Conservation (phyloP, 1,140 invertebrate species). For the Trichonephila inaurata region DNA sequence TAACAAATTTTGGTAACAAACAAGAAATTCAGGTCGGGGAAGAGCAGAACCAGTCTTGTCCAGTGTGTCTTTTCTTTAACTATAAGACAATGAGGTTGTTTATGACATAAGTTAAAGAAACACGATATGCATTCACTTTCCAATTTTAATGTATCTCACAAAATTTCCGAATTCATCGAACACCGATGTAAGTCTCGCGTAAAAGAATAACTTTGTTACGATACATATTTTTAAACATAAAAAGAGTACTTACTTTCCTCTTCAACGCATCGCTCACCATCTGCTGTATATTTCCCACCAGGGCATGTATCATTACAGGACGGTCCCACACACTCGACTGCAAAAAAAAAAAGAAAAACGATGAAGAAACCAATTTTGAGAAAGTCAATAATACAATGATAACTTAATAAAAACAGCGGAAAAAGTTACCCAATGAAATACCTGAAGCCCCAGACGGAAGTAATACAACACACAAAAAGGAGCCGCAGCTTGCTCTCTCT, state of each 20-base stretch:
- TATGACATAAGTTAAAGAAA: too few relatives aligned
- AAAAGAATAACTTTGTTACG: too few relatives aligned
- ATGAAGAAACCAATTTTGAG: background rate
- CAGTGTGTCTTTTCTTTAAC: too few relatives aligned
- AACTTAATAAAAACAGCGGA: slow-evolving; percentile 28
- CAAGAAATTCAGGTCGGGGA: too few relatives aligned
- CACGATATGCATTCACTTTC: too few relatives aligned
- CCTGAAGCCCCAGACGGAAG: background rate
- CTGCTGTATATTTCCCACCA: background rate
- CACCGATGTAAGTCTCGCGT: too few relatives aligned
- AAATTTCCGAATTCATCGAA: too few relatives aligned
- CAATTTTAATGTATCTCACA: too few relatives aligned
- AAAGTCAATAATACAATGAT: slow-evolving; percentile 47
- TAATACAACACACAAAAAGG: slow-evolving; percentile 18
- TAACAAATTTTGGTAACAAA: too few relatives aligned
- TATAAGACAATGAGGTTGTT: too few relatives aligned
- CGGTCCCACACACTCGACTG: slow-evolving; percentile 46
- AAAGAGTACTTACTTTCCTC: slow-evolving; percentile 51
- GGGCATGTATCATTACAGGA: slow-evolving; percentile 61
- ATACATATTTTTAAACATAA: background rate
- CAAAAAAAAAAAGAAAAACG: background rate
- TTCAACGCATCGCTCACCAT: slow-evolving; percentile 10
- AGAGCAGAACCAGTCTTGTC: too few relatives aligned
- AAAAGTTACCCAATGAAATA: background rate
- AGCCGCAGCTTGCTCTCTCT: background rate